phyloP scores from a whole-genome alignment of 2,888 invertebrate genomes.

The Ctenicera cuprea region DNA sequence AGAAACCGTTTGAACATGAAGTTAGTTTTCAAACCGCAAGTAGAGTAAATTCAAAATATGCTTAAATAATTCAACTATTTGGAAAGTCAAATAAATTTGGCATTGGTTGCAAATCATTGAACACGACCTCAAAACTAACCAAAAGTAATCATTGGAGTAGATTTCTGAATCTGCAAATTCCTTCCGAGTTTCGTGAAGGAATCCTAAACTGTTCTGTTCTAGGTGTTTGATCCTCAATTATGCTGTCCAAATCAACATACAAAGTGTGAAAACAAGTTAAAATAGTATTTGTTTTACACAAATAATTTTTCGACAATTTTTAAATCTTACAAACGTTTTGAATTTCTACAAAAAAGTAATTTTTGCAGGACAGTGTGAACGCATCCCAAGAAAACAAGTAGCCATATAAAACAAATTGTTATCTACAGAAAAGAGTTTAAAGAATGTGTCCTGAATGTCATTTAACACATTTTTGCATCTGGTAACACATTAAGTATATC shows the following conservation, averaged over 20 bases:
- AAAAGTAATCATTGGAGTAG: neutral
- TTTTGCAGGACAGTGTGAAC: too few relatives aligned
- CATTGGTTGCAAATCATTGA: constrained; percentile 11
- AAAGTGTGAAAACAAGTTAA: too few relatives aligned
- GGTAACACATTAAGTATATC: constrained; percentile 56
- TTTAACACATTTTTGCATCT: constrained; percentile 64
- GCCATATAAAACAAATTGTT: neutral
- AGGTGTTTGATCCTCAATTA: constrained; percentile 1
- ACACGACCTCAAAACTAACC: neutral
- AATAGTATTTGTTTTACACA: too few relatives aligned
- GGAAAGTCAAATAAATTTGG: neutral
- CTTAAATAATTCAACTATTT: too few relatives aligned
- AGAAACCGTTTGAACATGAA: too few relatives aligned
- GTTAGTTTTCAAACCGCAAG: too few relatives aligned
- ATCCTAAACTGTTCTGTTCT: neutral
- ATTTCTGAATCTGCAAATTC: constrained; percentile 8
- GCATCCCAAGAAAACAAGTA: neutral
- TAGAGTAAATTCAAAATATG: too few relatives aligned
- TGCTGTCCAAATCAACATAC: neutral
- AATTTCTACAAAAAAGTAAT: too few relatives aligned
- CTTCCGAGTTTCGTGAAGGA: constrained; percentile 14
- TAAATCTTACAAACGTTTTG: too few relatives aligned
- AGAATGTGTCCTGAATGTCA: constrained; percentile 61
- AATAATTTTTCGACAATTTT: too few relatives aligned
- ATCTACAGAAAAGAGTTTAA: constrained; percentile 2